Evolutionary conservation across 2,888 invertebrate species (phyloP).

Genomic region (Lithophane socia): DNA sequence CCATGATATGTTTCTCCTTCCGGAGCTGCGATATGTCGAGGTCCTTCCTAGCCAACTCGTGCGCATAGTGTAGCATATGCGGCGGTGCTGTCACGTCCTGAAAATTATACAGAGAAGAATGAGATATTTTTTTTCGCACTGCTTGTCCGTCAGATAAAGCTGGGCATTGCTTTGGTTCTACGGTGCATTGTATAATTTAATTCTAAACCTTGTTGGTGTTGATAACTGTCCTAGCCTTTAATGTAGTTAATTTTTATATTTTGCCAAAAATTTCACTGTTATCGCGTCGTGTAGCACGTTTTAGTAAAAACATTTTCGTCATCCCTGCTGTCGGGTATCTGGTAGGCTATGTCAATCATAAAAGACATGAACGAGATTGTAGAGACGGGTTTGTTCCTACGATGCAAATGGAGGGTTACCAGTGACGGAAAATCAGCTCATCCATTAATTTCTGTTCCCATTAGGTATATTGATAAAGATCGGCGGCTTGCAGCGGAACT

Average conservation of each 20-base stretch:
- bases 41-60: slow-evolving; percentile 95
- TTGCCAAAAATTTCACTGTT: neutral
- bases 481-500: neutral
- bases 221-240: neutral
- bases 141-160: neutral
- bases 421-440: neutral
- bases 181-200: neutral
- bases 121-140: neutral
- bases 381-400: neutral
- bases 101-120: neutral
- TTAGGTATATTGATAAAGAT: neutral
- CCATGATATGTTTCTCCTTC: slow-evolving; percentile 92
- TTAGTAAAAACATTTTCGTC: neutral
- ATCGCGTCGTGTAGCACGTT: neutral
- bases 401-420: neutral
- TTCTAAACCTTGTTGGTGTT: neutral
- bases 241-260: too few relatives aligned
- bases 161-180: neutral
- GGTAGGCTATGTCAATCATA: neutral
- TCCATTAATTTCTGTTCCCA: neutral
- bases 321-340: neutral
- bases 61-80: slow-evolving; percentile 95
- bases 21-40: slow-evolving; percentile 94
- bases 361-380: neutral
- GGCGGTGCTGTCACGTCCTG: slow-evolving; percentile 91